Conservation (phyloP, 1,140 invertebrate species). For the Popillia japonica region DNA sequence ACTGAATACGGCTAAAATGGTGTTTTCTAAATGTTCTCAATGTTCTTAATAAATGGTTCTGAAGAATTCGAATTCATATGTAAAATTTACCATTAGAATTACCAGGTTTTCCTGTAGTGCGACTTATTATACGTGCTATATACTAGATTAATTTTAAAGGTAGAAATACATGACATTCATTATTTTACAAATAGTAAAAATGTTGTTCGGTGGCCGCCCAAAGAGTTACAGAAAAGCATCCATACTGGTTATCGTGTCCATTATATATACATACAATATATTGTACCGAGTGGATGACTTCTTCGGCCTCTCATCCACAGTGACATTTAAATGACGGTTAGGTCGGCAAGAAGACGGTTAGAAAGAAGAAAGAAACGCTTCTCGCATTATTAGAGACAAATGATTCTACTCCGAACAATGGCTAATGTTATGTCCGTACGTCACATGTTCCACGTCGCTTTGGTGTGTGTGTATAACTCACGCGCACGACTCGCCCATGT, state of each 20-base stretch:
- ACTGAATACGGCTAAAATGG: background rate
- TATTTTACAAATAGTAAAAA: background rate
- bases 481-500: slow-evolving; percentile 31
- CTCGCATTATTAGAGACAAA: slow-evolving; percentile 32
- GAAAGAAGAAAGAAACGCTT: background rate
- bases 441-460: slow-evolving; percentile 19
- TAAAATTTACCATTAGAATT: background rate
- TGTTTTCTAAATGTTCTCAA: background rate
- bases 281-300: background rate
- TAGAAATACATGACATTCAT: background rate
- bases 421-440: slow-evolving; percentile 33
- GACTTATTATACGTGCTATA: background rate
- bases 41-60: background rate
- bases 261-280: slow-evolving; percentile 4
- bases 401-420: slow-evolving; percentile 33
- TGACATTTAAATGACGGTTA: slow-evolving; percentile 33
- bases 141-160: no score
- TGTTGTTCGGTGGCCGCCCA: slow-evolving; percentile 15
- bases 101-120: background rate
- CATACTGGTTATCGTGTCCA: background rate
- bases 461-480: slow-evolving; percentile 31
- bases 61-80: background rate
- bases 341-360: slow-evolving; percentile 16
- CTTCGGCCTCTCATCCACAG: background rate
- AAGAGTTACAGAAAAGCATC: slow-evolving; percentile 6